phyloP scores from a whole-genome alignment of 2,113 vertebrate genomes.

The Tupaia tana region DNA sequence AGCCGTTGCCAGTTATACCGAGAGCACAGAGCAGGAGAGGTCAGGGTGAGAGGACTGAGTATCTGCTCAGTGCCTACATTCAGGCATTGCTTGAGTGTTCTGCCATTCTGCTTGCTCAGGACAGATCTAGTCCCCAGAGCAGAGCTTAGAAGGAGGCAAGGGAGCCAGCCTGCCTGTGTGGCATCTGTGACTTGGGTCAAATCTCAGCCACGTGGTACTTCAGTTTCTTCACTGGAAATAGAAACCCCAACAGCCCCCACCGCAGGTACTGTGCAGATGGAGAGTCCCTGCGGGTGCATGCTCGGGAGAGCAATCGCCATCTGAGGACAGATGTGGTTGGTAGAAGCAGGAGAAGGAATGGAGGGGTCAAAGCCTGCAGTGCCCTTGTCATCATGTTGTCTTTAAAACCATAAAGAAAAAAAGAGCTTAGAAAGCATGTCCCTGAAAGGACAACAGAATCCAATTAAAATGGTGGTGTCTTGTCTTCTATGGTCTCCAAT shows the following conservation, averaged over 20 bases:
- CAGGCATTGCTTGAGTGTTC: background rate
- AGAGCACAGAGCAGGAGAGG: background rate
- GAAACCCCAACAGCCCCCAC: background rate
- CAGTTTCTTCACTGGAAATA: background rate
- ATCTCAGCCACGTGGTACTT: background rate
- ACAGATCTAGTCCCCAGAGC: background rate
- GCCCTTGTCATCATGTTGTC: background rate
- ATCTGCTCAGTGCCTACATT: background rate
- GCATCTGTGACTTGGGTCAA: background rate
- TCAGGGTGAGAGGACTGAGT: background rate
- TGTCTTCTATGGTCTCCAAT: background rate
- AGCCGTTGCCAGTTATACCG: slow-evolving; percentile 9
- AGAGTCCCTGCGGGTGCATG: rapidly evolving
- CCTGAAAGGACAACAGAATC: background rate
- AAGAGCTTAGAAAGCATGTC: background rate
- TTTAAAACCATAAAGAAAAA: background rate
- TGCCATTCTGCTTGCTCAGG: background rate
- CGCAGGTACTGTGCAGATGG: background rate
- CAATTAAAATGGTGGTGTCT: background rate
- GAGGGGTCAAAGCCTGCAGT: background rate
- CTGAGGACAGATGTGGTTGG: background rate
- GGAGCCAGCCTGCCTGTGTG: background rate
- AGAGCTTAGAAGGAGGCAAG: too few species aligned
- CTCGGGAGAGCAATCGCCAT: too few species aligned
- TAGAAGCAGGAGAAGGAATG: background rate